A percentile compares a stretch with the other conserved stretches of the same genome.
Conservation (phyloP, 2,113 vertebrate genomes). For the Amblyopsis rosae region DNA sequence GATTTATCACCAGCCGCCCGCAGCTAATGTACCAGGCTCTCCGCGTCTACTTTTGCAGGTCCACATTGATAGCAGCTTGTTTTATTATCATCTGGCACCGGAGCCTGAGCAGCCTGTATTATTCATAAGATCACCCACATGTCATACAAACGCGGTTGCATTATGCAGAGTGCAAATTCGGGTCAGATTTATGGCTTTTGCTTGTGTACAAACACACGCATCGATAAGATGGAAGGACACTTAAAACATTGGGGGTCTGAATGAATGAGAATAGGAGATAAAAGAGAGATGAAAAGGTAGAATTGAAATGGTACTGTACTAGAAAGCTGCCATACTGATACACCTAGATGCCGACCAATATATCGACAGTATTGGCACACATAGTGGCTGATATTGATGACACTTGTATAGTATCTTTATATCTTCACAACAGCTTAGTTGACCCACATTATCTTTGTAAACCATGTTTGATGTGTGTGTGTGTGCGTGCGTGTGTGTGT, state of each 20-base stretch:
- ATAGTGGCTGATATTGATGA: too few species aligned
- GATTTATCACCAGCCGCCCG: slow-evolving; percentile 87
- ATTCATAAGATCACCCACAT: slow-evolving; percentile 90
- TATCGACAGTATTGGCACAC: too few species aligned
- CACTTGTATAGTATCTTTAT: too few species aligned
- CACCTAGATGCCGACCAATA: too few species aligned
- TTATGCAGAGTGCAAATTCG: slow-evolving; percentile 89
- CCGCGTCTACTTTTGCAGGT: slow-evolving; percentile 83
- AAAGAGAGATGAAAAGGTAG: slow-evolving; percentile 6
- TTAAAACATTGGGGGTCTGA: slow-evolving; percentile 31
- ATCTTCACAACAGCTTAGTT: too few species aligned
- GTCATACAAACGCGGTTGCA: slow-evolving; percentile 76
- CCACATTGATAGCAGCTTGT: slow-evolving; percentile 73
- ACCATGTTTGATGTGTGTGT: too few species aligned
- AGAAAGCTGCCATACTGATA: slow-evolving; percentile 18
- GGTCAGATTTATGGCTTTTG: slow-evolving; percentile 85
- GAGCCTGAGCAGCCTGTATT: slow-evolving; percentile 84
- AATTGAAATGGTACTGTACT: slow-evolving; percentile 37
- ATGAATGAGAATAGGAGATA: not conserved
- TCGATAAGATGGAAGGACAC: slow-evolving; percentile 49
- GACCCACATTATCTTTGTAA: too few species aligned
- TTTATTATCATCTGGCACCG: slow-evolving; percentile 87
- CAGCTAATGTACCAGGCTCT: slow-evolving; percentile 88
- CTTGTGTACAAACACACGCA: slow-evolving; percentile 80
- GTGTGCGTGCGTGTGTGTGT: too few species aligned